These are phyloP conservation scores for Sylvilagus bachmani DNA, from an alignment of 2,113 vertebrate genomes.

Conservation along the genomic window DNA sequence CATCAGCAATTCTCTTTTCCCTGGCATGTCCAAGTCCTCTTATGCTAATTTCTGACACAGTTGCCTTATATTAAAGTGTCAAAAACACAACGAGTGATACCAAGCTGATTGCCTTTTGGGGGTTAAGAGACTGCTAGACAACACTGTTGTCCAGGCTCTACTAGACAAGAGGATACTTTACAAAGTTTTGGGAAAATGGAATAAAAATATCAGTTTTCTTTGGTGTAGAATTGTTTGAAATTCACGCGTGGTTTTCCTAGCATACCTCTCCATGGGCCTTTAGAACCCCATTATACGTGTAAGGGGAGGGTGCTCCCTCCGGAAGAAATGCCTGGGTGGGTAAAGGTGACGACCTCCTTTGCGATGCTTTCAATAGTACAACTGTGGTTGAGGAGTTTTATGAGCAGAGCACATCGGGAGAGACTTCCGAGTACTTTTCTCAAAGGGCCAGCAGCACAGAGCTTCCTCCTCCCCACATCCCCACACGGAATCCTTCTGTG, in stretches of 20 bases:
- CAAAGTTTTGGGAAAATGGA: too few species aligned
- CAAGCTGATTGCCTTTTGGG: neutral
- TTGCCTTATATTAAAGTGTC: neutral
- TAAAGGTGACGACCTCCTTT: neutral
- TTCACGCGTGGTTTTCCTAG: too few species aligned
- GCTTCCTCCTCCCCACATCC: neutral
- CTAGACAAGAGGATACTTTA: too few species aligned
- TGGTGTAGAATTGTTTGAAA: too few species aligned
- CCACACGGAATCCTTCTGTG: neutral
- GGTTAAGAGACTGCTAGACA: neutral
- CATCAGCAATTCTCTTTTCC: neutral
- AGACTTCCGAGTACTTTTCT: neutral
- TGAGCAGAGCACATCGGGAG: neutral
- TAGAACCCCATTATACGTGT: neutral
- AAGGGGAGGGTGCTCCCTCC: neutral
- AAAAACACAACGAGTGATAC: too few species aligned
- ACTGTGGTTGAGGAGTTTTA: neutral
- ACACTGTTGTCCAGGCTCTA: too few species aligned
- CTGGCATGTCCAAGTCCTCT: neutral
- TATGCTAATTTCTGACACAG: neutral
- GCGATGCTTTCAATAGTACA: neutral
- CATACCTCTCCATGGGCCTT: too few species aligned
- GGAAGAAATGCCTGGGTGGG: neutral
- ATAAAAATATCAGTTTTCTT: too few species aligned
- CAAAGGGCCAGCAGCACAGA: neutral